Base-by-base conservation (phyloP, 2,888 invertebrate genomes). In the Rhabditophanes sp. region DNA sequence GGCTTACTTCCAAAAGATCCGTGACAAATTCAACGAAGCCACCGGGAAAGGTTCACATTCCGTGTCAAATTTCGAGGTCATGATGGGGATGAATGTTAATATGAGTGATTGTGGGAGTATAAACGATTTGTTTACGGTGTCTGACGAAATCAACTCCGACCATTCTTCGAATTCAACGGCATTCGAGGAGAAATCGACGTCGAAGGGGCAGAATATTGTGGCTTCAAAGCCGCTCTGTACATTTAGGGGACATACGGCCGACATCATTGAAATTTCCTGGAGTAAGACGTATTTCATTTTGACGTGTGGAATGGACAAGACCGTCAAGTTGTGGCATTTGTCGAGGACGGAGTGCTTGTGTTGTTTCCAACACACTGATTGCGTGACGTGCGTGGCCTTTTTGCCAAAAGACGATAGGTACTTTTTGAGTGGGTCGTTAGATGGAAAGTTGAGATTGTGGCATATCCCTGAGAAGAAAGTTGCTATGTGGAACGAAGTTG, bases 381-480 rank as follows among this genome's bases (percentile, higher is more conserved):
- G 93, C 67, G 93, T 96, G 33, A 93, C 96, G 0, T 88, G 93
- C 1, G 90, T 96, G 55, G 90, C 84, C 33, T 96, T 96, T 68
- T 88, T 96, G 70, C 96, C 96, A 1, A 73, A 80, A 35, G 74
- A 75, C 65, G 75, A 75, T 55, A 65, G 75, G n/a, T 76, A 90
- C 68, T 96, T 96, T 69, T 71, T 96, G 21, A 90, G 88, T 39
- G 96, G 96, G 11, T 88, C 88, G 14, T 70, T 99, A 28, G 96
- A 96, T 68, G 93, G 96, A 2, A 96, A 93, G 69, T 72, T 99
- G 30, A 73, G 96, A n/a, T 71, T 99, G 5, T 99, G 96, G 96
- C 88, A 93, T 68, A 96, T 96, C 64, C 90, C 93, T 0, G 93
- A 99, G 66, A 96, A 96, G 67, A 88, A 88, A 69, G 90, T 93